A percentile compares a stretch with the other conserved stretches of the same genome.
Evolutionary conservation across 2,888 invertebrate genomes (phyloP).

Genomic region (Tortricodes alternella): DNA sequence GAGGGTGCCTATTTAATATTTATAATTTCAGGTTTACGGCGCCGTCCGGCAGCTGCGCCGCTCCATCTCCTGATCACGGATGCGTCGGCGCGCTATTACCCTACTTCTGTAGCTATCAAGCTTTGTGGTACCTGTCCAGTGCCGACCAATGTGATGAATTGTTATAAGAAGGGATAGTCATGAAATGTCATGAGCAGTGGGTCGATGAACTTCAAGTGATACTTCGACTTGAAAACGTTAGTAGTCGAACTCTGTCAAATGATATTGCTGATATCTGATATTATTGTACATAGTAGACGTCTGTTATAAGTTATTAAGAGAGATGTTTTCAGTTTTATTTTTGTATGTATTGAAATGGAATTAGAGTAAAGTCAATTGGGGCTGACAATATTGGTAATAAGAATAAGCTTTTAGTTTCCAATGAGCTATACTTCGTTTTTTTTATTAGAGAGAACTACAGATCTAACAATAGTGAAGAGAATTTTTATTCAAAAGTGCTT

Average conservation of each 20-base stretch:
- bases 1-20: no score
- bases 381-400: slow-evolving; percentile 22
- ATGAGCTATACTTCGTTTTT: no score
- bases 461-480: no score
- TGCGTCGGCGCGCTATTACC: slow-evolving; percentile 30
- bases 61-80: slow-evolving; percentile 47
- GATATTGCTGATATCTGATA: slow-evolving; percentile 9
- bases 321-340: slow-evolving; percentile 21
- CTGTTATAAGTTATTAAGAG: slow-evolving; percentile 4
- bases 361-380: slow-evolving; percentile 5
- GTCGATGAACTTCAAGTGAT: no score
- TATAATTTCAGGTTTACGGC: slow-evolving; percentile 67
- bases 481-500: no score
- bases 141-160: not conserved
- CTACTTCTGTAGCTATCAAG: no score
- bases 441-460: no score
- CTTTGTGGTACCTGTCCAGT: not conserved
- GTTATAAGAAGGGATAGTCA: no score
- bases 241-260: not conserved
- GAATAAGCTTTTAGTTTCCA: slow-evolving; percentile 8
- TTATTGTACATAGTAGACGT: slow-evolving; percentile 21
- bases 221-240: no score
- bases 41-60: slow-evolving; percentile 61
- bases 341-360: slow-evolving; percentile 14
- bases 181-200: no score